Conservation (phyloP, 2,113 vertebrate species). For the Cinclus mexicanus region DNA sequence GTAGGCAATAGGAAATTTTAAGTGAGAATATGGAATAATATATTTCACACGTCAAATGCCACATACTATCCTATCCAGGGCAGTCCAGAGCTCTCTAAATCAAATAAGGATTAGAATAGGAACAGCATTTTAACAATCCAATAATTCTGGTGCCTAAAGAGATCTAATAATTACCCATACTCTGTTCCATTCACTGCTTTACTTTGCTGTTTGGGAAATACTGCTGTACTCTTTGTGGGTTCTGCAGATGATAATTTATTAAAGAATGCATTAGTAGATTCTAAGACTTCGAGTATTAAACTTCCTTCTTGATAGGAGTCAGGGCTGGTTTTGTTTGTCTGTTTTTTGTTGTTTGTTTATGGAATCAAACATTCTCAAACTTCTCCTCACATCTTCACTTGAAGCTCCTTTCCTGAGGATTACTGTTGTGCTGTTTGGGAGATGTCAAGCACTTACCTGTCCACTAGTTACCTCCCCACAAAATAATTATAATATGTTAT, state of each 20-base stretch:
- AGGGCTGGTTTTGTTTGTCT: neutral
- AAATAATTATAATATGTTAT: fast-evolving
- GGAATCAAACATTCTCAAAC: neutral
- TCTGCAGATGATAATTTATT: neutral
- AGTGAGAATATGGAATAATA: neutral
- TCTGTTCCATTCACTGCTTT: neutral
- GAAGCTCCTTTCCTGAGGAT: neutral
- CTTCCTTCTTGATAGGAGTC: neutral
- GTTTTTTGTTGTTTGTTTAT: neutral
- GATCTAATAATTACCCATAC: neutral
- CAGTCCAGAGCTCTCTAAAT: neutral
- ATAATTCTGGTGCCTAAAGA: neutral
- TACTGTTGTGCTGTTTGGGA: neutral
- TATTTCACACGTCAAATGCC: neutral
- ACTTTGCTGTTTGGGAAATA: neutral
- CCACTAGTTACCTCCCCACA: neutral
- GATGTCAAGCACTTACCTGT: neutral
- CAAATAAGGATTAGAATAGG: neutral
- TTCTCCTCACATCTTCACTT: neutral
- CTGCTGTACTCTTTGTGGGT: neutral
- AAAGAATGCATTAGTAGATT: neutral
- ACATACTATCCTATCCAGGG: neutral
- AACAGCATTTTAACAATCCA: neutral
- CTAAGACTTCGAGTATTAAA: neutral
- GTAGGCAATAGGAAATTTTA: neutral